Base-by-base conservation (phyloP, 1,140 invertebrate genomes). In the Drosophila pseudoananassae region DNA sequence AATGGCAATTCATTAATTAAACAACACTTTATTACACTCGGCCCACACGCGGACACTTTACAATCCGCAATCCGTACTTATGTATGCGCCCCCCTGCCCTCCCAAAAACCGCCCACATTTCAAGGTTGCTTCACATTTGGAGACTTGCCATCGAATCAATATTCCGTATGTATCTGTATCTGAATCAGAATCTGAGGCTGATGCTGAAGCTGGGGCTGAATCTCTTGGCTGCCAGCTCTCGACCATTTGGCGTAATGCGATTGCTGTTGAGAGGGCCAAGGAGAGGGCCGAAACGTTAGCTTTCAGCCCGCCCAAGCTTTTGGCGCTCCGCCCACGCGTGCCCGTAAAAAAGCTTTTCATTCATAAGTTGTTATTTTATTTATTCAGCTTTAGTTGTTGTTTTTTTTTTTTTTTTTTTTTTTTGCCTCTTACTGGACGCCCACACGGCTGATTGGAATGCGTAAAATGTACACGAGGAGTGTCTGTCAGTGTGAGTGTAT, bases 401-500 rank as follows among this genome's bases (percentile, higher is more conserved):
- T 17, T 38, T 43, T 50, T 15, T 43, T 27, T 38, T 38, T 46
- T 46, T 7, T 17, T 20, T 20, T 20, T 27, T 38, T 43, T 50
- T 46, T 15, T 43, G 40, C 40, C 40, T 43, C 40, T 43, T 38
- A 58, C 59, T 49, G 55, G 55, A 75, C 82, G 78, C 82, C 82
- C 74, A 85, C 82, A 77, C 78, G 78, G 82, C 70, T 78, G 82
- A 87, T 87, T 87, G 82, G 82, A 88, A 87, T 87, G 82, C 82
- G 82, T 87, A 87, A 87, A 87, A 87, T 65, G 47, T 54, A 7
- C 47, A 20, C 43, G 43, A 46, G 43, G 43, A 20, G 46, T 36
- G 17, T 57, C 4, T 55, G 29, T n/a, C n/a, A n/a, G n/a, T 12
- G 6, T 12, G 23, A 63, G 57, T 38, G 59, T 70, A 46, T 45